Conservation (phyloP, 2,888 invertebrate species). For the Stenurella melanura region DNA sequence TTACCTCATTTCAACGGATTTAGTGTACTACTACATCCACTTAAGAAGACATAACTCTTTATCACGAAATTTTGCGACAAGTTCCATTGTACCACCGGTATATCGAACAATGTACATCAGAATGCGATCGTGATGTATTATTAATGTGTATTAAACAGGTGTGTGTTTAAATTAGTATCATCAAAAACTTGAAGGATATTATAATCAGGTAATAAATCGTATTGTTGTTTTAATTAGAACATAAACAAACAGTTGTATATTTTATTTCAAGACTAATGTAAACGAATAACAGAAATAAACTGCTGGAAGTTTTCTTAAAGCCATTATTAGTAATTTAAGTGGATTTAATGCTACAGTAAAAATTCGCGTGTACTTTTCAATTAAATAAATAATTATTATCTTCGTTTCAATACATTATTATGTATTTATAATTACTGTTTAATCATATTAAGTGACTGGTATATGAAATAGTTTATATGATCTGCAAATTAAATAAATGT, state of each 20-base stretch:
- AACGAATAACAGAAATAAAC: conserved; percentile 20
- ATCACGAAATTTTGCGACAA: neutral
- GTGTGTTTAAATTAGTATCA: conserved; percentile 18
- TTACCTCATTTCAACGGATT: conserved; percentile 17
- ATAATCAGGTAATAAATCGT: conserved; percentile 30
- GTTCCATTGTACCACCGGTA: neutral
- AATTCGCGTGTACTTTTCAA: neutral
- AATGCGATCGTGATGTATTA: neutral
- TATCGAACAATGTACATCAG: neutral
- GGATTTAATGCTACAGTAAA: neutral
- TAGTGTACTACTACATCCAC: neutral
- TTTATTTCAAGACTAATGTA: conserved; percentile 27
- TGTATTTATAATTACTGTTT: too few relatives aligned
- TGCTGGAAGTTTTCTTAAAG: conserved; percentile 19
- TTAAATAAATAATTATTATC: neutral
- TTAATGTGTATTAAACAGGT: neutral
- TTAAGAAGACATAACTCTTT: conserved; percentile 6
- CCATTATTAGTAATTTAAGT: neutral
- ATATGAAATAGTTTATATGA: too few relatives aligned
- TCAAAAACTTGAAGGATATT: conserved; percentile 24
- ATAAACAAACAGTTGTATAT: conserved; percentile 39
- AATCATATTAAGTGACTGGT: too few relatives aligned
- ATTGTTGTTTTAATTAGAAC: conserved; percentile 34
- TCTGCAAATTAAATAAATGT: too few relatives aligned
- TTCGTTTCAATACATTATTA: too few relatives aligned